These are phyloP conservation scores for Syrrhaptes paradoxus DNA, from an alignment of 2,113 vertebrate species.

Conservation along the genomic window DNA sequence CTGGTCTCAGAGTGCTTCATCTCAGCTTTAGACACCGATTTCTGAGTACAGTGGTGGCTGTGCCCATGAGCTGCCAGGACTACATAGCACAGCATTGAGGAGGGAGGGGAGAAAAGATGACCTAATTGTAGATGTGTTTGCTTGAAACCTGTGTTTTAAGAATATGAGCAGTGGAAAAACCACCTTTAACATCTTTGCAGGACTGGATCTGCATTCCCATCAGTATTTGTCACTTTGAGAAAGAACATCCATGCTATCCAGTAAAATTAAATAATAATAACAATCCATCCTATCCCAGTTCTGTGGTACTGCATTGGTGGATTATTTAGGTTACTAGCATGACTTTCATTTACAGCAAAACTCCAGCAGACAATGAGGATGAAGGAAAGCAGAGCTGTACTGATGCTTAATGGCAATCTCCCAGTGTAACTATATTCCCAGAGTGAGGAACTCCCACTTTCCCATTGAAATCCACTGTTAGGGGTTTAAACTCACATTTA, in stretches of 20 bases:
- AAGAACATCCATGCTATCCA: background rate
- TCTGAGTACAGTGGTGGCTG: background rate
- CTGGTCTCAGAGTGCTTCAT: background rate
- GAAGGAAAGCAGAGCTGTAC: background rate
- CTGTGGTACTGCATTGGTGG: background rate
- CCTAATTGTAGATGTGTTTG: background rate
- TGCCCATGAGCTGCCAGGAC: conserved; percentile 2
- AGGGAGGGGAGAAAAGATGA: background rate
- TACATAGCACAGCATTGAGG: background rate
- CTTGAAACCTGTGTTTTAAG: background rate
- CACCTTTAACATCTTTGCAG: background rate
- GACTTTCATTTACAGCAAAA: conserved; percentile 19
- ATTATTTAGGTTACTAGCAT: background rate
- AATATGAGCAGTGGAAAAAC: background rate
- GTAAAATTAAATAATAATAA: background rate
- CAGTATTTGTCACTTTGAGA: background rate
- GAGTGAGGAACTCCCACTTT: background rate
- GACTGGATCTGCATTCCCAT: background rate
- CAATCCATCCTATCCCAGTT: background rate
- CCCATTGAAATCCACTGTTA: background rate
- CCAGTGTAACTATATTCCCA: background rate
- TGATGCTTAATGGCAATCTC: background rate
- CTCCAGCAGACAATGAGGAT: background rate
- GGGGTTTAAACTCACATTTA: background rate
- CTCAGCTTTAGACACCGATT: background rate